Evolutionary conservation across 2,797 vertebrate species (phyloP), one percentile per base, ranked within the genome.

Genomic region (Ceyx erithaca): DNA sequence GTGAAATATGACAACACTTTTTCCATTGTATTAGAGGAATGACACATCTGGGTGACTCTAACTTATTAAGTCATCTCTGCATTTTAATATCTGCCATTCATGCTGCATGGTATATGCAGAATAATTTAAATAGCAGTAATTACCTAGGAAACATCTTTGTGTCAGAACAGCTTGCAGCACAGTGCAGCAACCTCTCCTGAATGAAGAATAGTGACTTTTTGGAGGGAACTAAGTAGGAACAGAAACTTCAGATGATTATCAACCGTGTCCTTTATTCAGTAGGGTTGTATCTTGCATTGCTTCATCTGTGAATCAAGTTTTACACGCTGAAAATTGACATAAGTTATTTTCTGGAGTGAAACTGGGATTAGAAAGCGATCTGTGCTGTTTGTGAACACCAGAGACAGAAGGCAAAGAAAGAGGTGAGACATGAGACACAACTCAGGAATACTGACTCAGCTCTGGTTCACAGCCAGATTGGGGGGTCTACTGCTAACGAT

Each of bases 91-190:
- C 70, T 92, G 70, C 73, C 70, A 81, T 41, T 95, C 64, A 25
- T 35, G 26, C 33, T 75, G 12, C 13, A 20, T 26, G 17, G 46
- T 73, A 69, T 58, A 51, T 14, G 33, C 25, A 45, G 35, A 16
- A 35, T 71, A 87, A 91, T 88, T 90, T 71, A 85, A 94, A 85
- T 40, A 82, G n/a, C 68, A 80, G 35, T 85, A 95, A 92, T 89
- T 89, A 55, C 71, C 51, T 61, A 63, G 49, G 40, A 86, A 94
- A 76, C n/a, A 45, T 77, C 71, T 86, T 76, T 54, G 11, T 80
- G 61, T 26, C 76, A 28, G 52, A 82, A 51, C 59, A 82, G 68
- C 72, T 82, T 77, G 43, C 33, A 85, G 35, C 35, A 20, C 58
- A 75, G 58, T 89, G 88, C 80, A 43, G 8, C 58, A 90, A 33